Conservation (phyloP, 2,797 vertebrate species). For the Lophotriccus pileatus region DNA sequence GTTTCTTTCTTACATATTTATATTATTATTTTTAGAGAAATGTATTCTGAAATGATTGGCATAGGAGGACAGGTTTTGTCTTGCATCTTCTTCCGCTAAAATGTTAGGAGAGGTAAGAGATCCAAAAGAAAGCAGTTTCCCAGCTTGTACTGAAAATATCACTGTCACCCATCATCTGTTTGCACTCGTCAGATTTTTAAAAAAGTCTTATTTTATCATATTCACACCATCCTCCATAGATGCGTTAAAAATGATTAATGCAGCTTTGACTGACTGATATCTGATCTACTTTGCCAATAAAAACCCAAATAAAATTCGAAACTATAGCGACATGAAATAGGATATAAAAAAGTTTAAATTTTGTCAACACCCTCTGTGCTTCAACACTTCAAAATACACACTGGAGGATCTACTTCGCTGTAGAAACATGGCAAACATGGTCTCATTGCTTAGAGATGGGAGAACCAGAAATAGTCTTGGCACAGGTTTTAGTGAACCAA, state of each 20-base stretch:
- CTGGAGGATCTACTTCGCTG: neutral
- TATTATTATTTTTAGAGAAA: slow-evolving; percentile 74
- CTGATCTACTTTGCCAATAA: slow-evolving; percentile 68
- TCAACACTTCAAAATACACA: slow-evolving; percentile 15
- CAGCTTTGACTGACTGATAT: slow-evolving; percentile 72
- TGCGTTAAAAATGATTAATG: slow-evolving; percentile 78
- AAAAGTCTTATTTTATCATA: slow-evolving; percentile 77
- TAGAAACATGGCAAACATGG: neutral
- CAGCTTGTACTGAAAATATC: slow-evolving; percentile 82
- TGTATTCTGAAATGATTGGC: slow-evolving; percentile 74
- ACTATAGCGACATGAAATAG: slow-evolving; percentile 32
- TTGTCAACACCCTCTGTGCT: slow-evolving; percentile 45
- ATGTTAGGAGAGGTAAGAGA: slow-evolving; percentile 73
- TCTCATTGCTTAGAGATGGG: neutral
- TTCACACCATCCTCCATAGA: slow-evolving; percentile 77
- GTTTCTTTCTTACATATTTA: slow-evolving; percentile 47
- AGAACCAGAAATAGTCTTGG: slow-evolving; percentile 39
- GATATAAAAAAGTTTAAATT: slow-evolving; percentile 50
- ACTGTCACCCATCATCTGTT: slow-evolving; percentile 81
- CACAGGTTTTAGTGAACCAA: neutral
- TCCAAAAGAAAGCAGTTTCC: slow-evolving; percentile 79
- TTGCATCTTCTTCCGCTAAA: slow-evolving; percentile 74
- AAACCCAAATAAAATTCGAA: slow-evolving; percentile 48
- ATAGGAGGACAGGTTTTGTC: slow-evolving; percentile 76
- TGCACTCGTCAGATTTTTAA: slow-evolving; percentile 74